Percentiles rank a stretch among this genome's conserved stretches.
These are phyloP conservation scores for Numida meleagris DNA, from an alignment of 2,113 vertebrate species.

Conservation along the genomic window DNA sequence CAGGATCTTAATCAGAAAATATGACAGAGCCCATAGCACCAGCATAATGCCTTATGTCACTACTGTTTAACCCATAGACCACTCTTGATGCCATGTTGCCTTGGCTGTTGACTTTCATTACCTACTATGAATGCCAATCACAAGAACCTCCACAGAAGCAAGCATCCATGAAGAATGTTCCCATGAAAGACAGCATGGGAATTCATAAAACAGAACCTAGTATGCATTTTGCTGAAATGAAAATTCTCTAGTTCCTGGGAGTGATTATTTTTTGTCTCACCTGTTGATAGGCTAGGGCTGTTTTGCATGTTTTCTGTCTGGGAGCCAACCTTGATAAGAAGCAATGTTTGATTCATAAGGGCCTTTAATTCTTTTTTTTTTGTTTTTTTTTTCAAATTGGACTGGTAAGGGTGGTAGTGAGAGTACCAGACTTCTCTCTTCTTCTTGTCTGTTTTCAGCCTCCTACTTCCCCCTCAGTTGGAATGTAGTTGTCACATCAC, in stretches of 20 bases:
- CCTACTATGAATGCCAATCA: not conserved
- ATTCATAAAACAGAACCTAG: not conserved
- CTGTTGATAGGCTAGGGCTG: not conserved
- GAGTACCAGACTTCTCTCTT: not conserved
- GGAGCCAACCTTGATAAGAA: not conserved
- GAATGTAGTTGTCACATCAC: fast-evolving
- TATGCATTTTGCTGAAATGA: not conserved
- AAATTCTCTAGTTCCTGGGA: not conserved
- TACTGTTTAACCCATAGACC: not conserved
- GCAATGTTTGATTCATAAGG: not conserved
- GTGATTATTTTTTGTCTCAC: not conserved
- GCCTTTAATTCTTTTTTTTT: not conserved
- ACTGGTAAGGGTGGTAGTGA: not conserved
- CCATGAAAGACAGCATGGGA: not conserved
- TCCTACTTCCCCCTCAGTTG: not conserved
- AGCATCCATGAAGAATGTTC: not conserved
- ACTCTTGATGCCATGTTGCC: not conserved
- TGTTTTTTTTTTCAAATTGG: not conserved
- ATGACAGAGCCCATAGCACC: not conserved
- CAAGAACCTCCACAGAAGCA: not conserved
- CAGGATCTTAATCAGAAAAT: not conserved
- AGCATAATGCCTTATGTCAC: not conserved
- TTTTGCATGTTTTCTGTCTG: not conserved
- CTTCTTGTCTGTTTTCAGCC: not conserved
- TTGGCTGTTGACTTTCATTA: not conserved